These are phyloP conservation scores for Forbesichthys papilliferus DNA, from an alignment of 2,113 vertebrate genomes.

Conservation along the genomic window DNA sequence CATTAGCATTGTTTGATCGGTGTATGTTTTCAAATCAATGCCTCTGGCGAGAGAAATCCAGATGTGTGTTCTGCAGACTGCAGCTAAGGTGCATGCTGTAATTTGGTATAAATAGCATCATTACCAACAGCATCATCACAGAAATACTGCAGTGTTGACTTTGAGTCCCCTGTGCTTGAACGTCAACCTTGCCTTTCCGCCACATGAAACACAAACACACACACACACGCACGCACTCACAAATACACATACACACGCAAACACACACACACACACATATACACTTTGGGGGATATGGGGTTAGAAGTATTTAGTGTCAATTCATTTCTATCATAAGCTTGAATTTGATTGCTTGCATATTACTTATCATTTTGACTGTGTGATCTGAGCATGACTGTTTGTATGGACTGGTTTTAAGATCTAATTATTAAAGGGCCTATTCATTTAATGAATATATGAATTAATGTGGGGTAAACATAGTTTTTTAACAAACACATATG, in stretches of 20 bases:
- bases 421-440: background rate
- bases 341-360: background rate
- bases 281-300: conserved; percentile 23
- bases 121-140: conserved; percentile 50
- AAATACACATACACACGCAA: too few species aligned
- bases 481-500: background rate
- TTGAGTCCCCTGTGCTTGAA: conserved; percentile 49
- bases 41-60: conserved; percentile 43
- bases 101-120: conserved; percentile 67
- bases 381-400: too few species aligned
- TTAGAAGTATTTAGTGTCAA: conserved; percentile 32
- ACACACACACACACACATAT: conserved; percentile 24
- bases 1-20: conserved; percentile 52
- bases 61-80: conserved; percentile 24
- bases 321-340: background rate
- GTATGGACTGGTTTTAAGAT: background rate
- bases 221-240: too few species aligned
- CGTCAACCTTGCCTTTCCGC: conserved; percentile 17
- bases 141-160: conserved; percentile 56
- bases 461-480: conserved; percentile 1
- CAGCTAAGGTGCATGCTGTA: conserved; percentile 57
- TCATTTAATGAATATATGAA: background rate
- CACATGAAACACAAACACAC: background rate
- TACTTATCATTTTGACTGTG: background rate
- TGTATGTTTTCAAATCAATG: conserved; percentile 64